These are phyloP conservation scores for Cacoxenus indagator DNA, from an alignment of 2,888 invertebrate genomes.

Conservation along the genomic window DNA sequence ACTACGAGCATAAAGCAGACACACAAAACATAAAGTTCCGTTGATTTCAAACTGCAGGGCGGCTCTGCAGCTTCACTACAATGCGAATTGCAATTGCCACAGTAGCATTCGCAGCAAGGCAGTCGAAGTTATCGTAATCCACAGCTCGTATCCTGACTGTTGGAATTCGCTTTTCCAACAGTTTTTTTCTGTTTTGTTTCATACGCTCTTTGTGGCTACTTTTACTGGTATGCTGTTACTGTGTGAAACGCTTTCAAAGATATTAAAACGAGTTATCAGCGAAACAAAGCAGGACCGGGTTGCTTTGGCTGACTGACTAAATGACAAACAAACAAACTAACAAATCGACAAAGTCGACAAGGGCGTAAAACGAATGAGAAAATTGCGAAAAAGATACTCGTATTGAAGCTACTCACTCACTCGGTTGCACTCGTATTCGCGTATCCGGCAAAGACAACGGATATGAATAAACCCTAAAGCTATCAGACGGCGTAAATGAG, in stretches of 20 bases:
- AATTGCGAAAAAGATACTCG: slow-evolving; percentile 15
- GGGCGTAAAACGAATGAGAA: slow-evolving; percentile 39
- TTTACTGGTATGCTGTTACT: neutral
- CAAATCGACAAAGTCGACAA: neutral
- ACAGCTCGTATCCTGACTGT: slow-evolving; percentile 5
- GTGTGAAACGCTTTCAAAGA: slow-evolving; percentile 34
- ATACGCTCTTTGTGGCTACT: neutral
- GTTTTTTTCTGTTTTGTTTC: neutral
- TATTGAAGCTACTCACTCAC: slow-evolving; percentile 15
- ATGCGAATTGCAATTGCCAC: neutral
- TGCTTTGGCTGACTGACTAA: slow-evolving; percentile 33
- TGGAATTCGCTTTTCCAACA: neutral
- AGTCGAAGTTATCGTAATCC: neutral
- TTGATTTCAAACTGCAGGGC: neutral
- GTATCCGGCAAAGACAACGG: slow-evolving; percentile 53
- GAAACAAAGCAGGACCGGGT: slow-evolving; percentile 43
- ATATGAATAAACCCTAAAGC: slow-evolving; percentile 60
- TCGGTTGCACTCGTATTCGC: slow-evolving; percentile 26
- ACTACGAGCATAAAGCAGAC: slow-evolving; percentile 1
- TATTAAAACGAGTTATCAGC: slow-evolving; percentile 43
- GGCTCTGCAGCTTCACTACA: neutral
- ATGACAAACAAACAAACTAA: slow-evolving; percentile 27
- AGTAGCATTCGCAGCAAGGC: too few relatives aligned
- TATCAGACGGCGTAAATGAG: slow-evolving; percentile 62
- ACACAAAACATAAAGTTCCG: slow-evolving; percentile 17